phyloP scores from a whole-genome alignment of 2,113 vertebrate genomes.

The Thomomys bottae region DNA sequence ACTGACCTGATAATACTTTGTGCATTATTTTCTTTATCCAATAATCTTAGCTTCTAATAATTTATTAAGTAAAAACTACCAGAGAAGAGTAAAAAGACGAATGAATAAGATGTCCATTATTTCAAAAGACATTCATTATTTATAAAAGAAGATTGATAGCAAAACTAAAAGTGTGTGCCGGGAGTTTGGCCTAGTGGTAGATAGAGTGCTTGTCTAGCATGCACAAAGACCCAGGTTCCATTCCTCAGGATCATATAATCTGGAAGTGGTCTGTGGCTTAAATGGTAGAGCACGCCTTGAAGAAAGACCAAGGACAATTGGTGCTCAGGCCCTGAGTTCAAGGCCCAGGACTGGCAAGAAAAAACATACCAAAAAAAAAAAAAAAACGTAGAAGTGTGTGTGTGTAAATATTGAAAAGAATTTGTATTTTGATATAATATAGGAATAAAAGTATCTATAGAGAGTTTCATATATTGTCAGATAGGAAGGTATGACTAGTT shows the following conservation, averaged over 20 bases:
- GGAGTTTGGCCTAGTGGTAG: no score
- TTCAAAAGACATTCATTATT: not conserved
- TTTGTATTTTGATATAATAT: not conserved
- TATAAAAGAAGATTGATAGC: not conserved
- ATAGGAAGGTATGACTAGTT: not conserved
- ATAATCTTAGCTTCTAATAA: not conserved
- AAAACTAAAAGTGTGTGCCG: not conserved
- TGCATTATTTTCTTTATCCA: not conserved
- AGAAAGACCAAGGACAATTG: no score
- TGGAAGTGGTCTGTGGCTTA: no score
- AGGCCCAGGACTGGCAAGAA: no score
- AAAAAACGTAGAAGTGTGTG: no score
- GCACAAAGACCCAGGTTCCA: no score
- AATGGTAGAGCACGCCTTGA: no score
- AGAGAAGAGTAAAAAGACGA: not conserved
- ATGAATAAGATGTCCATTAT: not conserved
- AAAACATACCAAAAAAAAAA: no score
- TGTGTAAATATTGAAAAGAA: not conserved
- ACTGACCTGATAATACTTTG: not conserved
- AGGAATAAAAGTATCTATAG: not conserved
- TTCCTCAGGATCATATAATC: no score
- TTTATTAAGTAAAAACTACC: not conserved
- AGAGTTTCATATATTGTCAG: not conserved
- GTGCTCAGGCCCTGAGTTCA: no score
- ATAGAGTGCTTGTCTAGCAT: no score